Percentiles rank a stretch among this genome's conserved stretches.
These are phyloP conservation scores for Kuschelorhynchus macadamiae DNA, from an alignment of 2,888 invertebrate genomes.

Conservation along the genomic window DNA sequence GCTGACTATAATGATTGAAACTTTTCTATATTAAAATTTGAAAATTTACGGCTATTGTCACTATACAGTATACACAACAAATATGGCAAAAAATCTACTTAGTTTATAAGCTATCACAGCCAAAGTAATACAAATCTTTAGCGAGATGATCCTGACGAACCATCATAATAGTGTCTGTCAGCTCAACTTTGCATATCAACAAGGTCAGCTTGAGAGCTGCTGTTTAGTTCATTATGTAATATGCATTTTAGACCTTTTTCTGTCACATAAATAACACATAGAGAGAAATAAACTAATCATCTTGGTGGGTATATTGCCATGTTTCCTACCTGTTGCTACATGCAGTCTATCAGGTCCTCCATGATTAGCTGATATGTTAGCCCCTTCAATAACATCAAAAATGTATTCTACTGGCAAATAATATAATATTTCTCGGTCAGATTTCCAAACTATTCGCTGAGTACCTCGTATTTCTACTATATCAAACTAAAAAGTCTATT, in stretches of 20 bases:
- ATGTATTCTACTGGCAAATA: constrained; percentile 12
- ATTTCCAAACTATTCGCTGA: no score
- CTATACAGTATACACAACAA: constrained; percentile 55
- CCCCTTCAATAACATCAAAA: constrained; percentile 20
- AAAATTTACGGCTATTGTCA: constrained; percentile 21
- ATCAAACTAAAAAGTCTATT: no score
- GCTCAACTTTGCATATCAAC: neutral
- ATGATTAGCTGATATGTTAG: constrained; percentile 48
- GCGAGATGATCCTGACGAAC: constrained; percentile 3
- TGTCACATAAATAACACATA: constrained; percentile 15
- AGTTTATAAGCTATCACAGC: constrained; percentile 27
- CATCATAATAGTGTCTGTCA: constrained; percentile 6
- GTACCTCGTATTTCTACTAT: no score
- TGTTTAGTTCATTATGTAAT: constrained; percentile 54
- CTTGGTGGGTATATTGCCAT: constrained; percentile 55
- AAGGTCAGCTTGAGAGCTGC: constrained; percentile 55
- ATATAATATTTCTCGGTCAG: neutral
- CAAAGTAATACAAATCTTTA: constrained; percentile 61
- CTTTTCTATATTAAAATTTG: constrained; percentile 25
- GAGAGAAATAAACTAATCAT: constrained; percentile 29
- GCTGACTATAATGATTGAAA: constrained; percentile 53
- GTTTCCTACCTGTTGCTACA: constrained; percentile 52
- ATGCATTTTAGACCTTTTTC: constrained; percentile 46
- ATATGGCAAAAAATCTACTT: constrained; percentile 52
- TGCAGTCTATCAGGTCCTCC: constrained; percentile 57